phyloP scores from a whole-genome alignment of 2,113 vertebrate genomes.

The Helogale parvula region DNA sequence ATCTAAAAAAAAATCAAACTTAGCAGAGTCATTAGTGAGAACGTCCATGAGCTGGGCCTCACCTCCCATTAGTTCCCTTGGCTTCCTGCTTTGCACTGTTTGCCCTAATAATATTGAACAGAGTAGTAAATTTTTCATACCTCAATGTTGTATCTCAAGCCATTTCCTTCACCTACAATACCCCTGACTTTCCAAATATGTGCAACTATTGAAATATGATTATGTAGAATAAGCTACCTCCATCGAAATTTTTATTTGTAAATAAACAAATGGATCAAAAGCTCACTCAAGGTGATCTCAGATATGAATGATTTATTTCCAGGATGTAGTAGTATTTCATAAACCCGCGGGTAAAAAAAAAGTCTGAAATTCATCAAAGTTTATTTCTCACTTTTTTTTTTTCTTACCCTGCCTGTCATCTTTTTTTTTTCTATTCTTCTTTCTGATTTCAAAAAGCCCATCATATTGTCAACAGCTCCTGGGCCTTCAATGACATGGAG shows the following conservation, averaged over 20 bases:
- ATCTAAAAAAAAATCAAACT: not conserved
- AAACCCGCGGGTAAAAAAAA: not conserved
- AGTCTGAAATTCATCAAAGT: not conserved
- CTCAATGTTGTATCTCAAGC: not conserved
- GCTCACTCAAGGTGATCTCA: not conserved
- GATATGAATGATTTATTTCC: not conserved
- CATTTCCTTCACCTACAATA: not conserved
- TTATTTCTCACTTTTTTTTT: not conserved
- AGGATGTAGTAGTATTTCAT: not conserved
- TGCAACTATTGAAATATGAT: not conserved
- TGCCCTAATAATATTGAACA: not conserved
- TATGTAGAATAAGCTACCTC: not conserved
- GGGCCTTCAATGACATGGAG: not conserved
- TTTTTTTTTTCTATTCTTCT: not conserved
- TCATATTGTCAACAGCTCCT: not conserved
- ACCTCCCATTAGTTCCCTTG: not conserved
- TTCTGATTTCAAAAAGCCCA: not conserved
- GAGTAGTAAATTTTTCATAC: not conserved
- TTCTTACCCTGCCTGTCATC: not conserved
- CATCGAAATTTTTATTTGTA: not conserved
- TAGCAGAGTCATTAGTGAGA: not conserved
- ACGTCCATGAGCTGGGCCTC: not conserved
- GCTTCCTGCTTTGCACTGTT: not conserved
- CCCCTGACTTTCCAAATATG: not conserved
- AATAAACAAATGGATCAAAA: conserved; percentile 9